phyloP scores from a whole-genome alignment of 37 sponge, comb jelly and placozoan genomes.

The Ianthella basta region DNA sequence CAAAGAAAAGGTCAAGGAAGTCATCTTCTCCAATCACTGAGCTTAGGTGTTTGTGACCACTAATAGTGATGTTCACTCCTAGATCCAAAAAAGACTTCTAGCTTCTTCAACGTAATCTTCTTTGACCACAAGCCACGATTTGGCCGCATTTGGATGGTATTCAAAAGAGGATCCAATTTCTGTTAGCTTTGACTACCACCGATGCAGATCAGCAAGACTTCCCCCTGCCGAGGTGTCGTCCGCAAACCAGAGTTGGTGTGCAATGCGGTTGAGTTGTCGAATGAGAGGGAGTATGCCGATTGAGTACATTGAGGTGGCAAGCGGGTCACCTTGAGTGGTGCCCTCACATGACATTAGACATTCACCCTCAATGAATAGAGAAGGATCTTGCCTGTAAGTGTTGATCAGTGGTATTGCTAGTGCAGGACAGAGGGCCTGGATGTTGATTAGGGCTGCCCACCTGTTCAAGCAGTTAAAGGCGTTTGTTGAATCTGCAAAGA shows the following conservation, averaged over 20 bases:
- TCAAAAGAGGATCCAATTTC: not conserved
- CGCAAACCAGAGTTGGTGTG: slow-evolving; percentile 11
- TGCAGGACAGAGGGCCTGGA: not conserved
- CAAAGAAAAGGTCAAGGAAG: not conserved
- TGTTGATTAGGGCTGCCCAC: not conserved
- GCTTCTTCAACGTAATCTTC: not conserved
- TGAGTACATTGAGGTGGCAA: too few relatives aligned
- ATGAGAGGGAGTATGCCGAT: slow-evolving; percentile 8
- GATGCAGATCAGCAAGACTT: not conserved
- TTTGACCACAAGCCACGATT: not conserved
- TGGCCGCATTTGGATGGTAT: not conserved
- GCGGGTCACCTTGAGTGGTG: slow-evolving; percentile 3
- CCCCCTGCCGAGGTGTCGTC: not conserved
- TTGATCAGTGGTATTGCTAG: not conserved
- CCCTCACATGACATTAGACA: not conserved
- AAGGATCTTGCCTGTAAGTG: not conserved
- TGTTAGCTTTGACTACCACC: not conserved
- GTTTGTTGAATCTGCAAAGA: not conserved
- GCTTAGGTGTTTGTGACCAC: slow-evolving; percentile 7
- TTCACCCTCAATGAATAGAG: slow-evolving; percentile 4
- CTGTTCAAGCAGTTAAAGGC: not conserved
- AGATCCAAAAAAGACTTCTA: not conserved
- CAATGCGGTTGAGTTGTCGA: slow-evolving; percentile 1
- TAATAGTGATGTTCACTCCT: slow-evolving; percentile 4
- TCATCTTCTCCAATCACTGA: not conserved